These are phyloP conservation scores for Tylochromis polylepis DNA, from an alignment of 2,113 vertebrate genomes.

Conservation along the genomic window DNA sequence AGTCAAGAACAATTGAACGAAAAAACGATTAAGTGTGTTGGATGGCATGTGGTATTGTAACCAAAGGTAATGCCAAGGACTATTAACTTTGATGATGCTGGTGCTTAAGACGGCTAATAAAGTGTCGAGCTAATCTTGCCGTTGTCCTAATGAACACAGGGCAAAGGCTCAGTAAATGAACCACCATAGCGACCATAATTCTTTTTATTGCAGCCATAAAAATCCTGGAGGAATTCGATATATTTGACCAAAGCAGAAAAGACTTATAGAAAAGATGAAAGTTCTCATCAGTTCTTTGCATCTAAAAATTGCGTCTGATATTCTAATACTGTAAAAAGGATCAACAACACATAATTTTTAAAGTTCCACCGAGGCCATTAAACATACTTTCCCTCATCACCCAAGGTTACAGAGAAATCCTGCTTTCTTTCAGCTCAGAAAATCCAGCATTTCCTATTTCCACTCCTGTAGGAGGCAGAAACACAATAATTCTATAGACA, in stretches of 20 bases:
- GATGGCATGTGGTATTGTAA: not conserved
- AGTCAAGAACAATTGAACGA: not conserved
- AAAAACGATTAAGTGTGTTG: not conserved
- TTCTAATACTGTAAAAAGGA: not conserved
- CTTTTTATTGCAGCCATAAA: not conserved
- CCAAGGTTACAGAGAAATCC: not conserved
- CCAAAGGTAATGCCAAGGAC: conserved; percentile 8
- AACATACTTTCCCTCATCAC: not conserved
- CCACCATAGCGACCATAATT: not conserved
- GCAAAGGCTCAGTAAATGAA: not conserved
- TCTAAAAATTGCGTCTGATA: not conserved
- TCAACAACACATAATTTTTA: not conserved
- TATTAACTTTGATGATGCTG: conserved; percentile 20
- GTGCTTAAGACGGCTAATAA: not conserved
- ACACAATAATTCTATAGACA: not conserved
- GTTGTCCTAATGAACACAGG: not conserved
- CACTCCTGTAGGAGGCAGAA: not conserved
- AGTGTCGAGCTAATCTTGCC: not conserved
- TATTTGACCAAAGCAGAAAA: not conserved
- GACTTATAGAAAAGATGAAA: not conserved
- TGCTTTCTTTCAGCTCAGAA: not conserved
- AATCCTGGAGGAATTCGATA: not conserved
- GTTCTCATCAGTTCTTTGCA: not conserved
- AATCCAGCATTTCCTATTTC: not conserved
- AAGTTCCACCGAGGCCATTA: not conserved